Base-by-base conservation (phyloP, 2,888 invertebrate species). In the Rhogogaster chlorosoma region DNA sequence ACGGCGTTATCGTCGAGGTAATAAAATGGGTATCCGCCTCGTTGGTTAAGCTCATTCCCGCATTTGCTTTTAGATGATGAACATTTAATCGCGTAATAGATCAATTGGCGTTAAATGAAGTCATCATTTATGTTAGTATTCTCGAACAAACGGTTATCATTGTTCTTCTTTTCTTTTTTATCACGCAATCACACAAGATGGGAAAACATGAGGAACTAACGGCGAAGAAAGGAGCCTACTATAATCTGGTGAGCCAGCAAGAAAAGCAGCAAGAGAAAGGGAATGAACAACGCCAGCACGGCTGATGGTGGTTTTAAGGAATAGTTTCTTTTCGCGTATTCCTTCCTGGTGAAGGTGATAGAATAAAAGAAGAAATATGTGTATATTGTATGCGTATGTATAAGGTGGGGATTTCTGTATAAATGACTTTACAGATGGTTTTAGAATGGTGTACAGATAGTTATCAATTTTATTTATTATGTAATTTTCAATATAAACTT, bases 1-100 rank as follows among this genome's bases (percentile, higher is more conserved):
- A 97, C 89, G 99, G 99, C 49, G 94, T 94, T 85, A 96, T 98
- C 88, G 97, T 97, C 2, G 98, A 98, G 96, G 98, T 97, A 92
- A 90, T 90, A 88, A 84, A 78, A 49, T 71, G 15, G n/a, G 12
- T n/a, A 26, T 22, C 18, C 87, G 57, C 73, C 36, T 38, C 42
- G 12, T 29, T 4, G 67, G 53, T 10, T 0, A 70, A 70, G 1
- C 42, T 32, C 38, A 85, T 73, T 53, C 84, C 53, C 45, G 32
- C 64, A 61, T 36, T 80, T 57, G 45, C 67, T 45, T 49, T 45
- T 4, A 15, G 15, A 45, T 45, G 45, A 45, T 45, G 1, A 45
- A 45, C 45, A 45, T 42, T 42, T 42, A 42, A 42, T 38, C 42
- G 42, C 42, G 0, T 3, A 6, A 9, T 38, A 38, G 38, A 38